phyloP scores from a whole-genome alignment of 1,140 invertebrate genomes.

The Calliphora vicina region DNA sequence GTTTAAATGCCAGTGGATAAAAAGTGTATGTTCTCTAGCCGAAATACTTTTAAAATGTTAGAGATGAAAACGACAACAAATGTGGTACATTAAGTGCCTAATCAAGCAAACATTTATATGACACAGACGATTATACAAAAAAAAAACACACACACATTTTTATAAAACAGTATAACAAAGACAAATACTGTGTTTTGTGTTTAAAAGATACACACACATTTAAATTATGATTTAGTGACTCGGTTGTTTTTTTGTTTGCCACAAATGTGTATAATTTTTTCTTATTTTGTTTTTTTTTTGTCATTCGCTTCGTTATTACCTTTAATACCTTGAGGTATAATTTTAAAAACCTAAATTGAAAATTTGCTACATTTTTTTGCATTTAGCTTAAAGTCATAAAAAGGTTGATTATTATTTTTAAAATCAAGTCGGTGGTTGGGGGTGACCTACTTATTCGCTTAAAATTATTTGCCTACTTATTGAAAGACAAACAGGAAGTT shows the following conservation, averaged over 20 bases:
- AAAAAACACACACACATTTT: no score
- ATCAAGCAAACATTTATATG: constrained; percentile 37
- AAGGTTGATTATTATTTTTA: not conserved
- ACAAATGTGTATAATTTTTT: not conserved
- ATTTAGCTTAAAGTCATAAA: not conserved
- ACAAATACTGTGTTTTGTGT: not conserved
- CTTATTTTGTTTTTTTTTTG: no score
- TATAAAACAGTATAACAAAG: not conserved
- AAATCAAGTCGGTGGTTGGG: not conserved
- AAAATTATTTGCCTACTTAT: not conserved
- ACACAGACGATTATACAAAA: no score
- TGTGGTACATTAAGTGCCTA: constrained; percentile 40
- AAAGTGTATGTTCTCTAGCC: not conserved
- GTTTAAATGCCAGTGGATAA: not conserved
- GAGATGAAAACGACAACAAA: not conserved
- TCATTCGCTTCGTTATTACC: no score
- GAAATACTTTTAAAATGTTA: not conserved
- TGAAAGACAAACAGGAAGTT: not conserved
- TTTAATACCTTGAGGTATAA: not conserved
- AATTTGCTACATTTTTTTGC: not conserved
- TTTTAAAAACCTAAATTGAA: not conserved
- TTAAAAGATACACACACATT: not conserved
- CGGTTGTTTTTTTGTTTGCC: not conserved
- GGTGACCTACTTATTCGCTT: not conserved
- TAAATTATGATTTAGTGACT: not conserved